Evolutionary conservation across 2,113 vertebrate species (phyloP), one percentile per base, ranked within the genome.

Genomic region (Arenaria interpres): DNA sequence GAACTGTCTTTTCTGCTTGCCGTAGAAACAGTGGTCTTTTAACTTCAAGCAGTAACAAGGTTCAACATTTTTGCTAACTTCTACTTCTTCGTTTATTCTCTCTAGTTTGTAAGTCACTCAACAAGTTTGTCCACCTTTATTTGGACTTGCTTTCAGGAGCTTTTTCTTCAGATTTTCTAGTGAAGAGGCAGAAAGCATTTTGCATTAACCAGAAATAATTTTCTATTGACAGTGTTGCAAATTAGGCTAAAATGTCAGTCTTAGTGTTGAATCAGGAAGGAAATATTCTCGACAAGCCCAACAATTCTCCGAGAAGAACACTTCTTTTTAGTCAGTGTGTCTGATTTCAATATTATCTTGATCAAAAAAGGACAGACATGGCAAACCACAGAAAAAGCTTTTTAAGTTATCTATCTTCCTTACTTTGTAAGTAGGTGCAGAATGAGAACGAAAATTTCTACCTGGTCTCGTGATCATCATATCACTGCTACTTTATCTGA

Each of bases 1-100:
- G 25, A 71, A 33, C 10, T 0, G 0, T 17, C 8, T 39, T 56
- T 76, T 59, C n/a, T 39, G 2, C 48, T 82, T 48, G 8, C 21
- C 19, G 12, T 24, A 60, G 24, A 72, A 87, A 53, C 8, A 25
- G 25, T 3, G 2, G 2, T 14, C 3, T 56, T 89, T 73, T 68
- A 68, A 50, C 13, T 22, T 23, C 9, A 73, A 82, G 3, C 10
- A 80, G 8, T 6, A 85, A 12, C 1, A 33, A 82, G 22, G 8
- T 85, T 48, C 14, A 30, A 57, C 2, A 35, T 9, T 79, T 72
- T 88, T 66, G 6, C 24, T 53, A 37, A 66, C 20, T 57, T 73
- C 7, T 32, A 2, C 32, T 84, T 73, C 6, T 63, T 83, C 24
- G 12, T 89, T 69, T 71, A 30, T 41, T 59, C 4, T 79, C 27